These are phyloP conservation scores for Leptopilina drosophilae DNA, from an alignment of 2,888 invertebrate species.

Conservation along the genomic window DNA sequence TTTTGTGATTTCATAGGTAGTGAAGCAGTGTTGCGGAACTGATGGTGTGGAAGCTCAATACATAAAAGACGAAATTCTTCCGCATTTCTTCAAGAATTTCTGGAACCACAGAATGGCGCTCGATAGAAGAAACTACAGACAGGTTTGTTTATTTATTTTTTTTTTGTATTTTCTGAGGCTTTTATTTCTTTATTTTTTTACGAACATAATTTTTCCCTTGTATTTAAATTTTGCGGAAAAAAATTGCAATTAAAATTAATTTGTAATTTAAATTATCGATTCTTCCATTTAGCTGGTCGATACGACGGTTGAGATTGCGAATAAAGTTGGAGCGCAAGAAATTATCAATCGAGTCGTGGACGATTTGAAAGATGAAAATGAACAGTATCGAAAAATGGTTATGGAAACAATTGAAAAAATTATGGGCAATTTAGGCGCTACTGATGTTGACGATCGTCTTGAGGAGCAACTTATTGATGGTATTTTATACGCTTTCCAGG, in stretches of 20 bases:
- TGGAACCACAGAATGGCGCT: conserved; percentile 99
- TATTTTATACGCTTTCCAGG: conserved; percentile 99
- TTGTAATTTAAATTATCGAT: conserved; percentile 3
- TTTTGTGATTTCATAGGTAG: conserved; percentile 81
- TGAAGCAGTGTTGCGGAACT: conserved; percentile 99
- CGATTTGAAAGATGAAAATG: conserved; percentile 99
- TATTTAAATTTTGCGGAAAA: neutral
- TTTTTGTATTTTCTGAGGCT: too few species aligned
- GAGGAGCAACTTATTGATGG: conserved; percentile 99
- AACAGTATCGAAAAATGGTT: conserved; percentile 99
- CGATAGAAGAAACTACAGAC: conserved; percentile 97
- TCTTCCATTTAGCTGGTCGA: conserved; percentile 86
- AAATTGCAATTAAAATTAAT: neutral
- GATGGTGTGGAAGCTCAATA: conserved; percentile 99
- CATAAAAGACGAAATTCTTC: conserved; percentile 99
- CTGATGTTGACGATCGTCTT: conserved; percentile 97
- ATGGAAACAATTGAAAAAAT: conserved; percentile 99
- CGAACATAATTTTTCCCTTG: neutral
- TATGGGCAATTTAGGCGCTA: conserved; percentile 97
- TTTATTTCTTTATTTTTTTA: too few species aligned
- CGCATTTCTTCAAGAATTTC: conserved; percentile 99
- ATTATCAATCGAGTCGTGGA: conserved; percentile 99
- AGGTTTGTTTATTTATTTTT: conserved; percentile 73
- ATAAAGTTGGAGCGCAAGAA: conserved; percentile 99
- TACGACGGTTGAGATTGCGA: conserved; percentile 99